These are phyloP conservation scores for Malacoctenus gilli DNA, from an alignment of 2,797 vertebrate genomes.

Conservation along the genomic window DNA sequence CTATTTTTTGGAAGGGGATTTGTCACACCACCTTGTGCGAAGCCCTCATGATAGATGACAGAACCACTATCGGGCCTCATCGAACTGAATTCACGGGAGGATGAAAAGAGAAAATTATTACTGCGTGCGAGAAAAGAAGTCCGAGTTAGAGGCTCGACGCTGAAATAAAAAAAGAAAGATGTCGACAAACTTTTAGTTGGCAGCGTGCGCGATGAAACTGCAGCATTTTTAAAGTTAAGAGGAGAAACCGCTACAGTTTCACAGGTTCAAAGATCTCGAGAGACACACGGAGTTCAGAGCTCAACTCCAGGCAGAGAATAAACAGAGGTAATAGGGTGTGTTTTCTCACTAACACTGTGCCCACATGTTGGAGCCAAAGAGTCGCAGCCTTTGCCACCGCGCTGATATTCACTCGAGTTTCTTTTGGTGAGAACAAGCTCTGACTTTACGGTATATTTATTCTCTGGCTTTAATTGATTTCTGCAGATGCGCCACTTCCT, in stretches of 20 bases:
- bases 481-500: too few relatives aligned
- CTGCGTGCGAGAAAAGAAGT: background rate
- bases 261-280: background rate
- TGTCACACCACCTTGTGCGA: background rate
- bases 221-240: background rate
- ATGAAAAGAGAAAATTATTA: too few relatives aligned
- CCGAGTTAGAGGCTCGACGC: background rate
- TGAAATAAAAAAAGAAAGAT: background rate
- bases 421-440: too few relatives aligned
- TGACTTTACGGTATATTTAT: conserved; percentile 5
- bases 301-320: background rate
- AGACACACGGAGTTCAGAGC: too few relatives aligned
- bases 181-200: background rate
- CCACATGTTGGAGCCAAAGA: background rate
- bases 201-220: background rate
- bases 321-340: background rate
- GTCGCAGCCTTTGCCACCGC: background rate
- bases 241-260: background rate
- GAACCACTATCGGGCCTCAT: background rate
- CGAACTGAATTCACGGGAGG: background rate
- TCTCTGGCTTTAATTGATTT: conserved; percentile 14
- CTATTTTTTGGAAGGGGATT: conserved; percentile 4
- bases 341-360: too few relatives aligned
- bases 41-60: background rate
- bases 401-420: background rate